Evolutionary conservation across 1,140 invertebrate genomes (phyloP).

Genomic region (Papilio polyxenes): DNA sequence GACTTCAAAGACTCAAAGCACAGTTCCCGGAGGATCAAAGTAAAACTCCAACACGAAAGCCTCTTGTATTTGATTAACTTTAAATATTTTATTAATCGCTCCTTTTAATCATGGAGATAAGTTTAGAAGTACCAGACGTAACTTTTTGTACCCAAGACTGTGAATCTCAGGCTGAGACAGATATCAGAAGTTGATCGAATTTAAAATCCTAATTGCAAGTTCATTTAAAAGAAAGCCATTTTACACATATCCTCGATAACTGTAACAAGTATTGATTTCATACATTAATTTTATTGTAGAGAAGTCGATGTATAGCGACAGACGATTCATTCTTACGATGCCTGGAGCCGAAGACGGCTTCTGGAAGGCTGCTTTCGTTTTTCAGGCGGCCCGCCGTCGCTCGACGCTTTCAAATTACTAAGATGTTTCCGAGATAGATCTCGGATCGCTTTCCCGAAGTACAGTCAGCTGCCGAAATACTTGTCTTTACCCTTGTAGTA

Average conservation of each 20-base stretch:
- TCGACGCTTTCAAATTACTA: conserved; percentile 67
- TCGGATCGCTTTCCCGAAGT: conserved; percentile 49
- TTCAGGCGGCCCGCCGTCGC: conserved; percentile 22
- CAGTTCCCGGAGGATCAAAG: conserved; percentile 12
- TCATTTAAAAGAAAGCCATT: background rate
- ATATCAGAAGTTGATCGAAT: background rate
- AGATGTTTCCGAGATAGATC: conserved; percentile 55
- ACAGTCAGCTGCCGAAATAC: conserved; percentile 43
- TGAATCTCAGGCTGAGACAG: background rate
- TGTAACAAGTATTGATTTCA: background rate
- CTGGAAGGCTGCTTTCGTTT: conserved; percentile 33
- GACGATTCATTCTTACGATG: conserved; percentile 12
- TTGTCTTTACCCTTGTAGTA: background rate
- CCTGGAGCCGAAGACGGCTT: background rate
- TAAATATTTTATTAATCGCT: conserved; percentile 15
- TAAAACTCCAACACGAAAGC: conserved; percentile 41
- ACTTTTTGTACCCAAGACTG: background rate
- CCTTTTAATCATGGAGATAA: background rate
- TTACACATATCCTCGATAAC: too few species aligned
- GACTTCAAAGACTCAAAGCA: conserved; percentile 45
- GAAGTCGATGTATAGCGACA: background rate
- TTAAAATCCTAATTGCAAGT: background rate
- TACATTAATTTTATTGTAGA: background rate
- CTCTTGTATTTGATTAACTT: conserved; percentile 26
- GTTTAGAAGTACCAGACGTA: background rate